A percentile compares a stretch with the other conserved stretches of the same genome.
These are phyloP conservation scores for Tethya wilhelma DNA, from an alignment of 37 sponge, comb jelly and placozoan species.

Conservation along the genomic window DNA sequence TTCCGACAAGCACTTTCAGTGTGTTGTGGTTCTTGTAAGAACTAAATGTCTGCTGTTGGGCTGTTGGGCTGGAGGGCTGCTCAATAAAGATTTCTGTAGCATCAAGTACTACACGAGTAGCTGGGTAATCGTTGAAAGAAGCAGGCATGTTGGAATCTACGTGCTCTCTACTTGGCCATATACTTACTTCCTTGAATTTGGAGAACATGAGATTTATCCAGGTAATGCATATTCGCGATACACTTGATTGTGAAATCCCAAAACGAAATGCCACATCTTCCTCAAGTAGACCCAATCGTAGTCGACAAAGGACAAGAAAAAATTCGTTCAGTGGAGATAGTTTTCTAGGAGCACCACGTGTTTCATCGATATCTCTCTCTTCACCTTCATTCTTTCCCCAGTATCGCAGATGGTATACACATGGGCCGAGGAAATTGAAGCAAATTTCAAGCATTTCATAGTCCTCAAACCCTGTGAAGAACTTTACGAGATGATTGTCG, in stretches of 20 bases:
- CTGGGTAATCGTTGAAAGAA: conserved; percentile 42
- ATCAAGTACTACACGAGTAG: conserved; percentile 39
- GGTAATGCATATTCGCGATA: conserved; percentile 36
- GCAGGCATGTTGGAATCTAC: conserved; percentile 38
- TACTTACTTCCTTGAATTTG: no score
- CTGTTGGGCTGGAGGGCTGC: conserved; percentile 32
- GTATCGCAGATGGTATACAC: background rate
- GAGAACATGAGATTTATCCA: conserved; percentile 37
- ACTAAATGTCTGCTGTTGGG: conserved; percentile 45
- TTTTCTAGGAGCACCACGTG: conserved; percentile 1
- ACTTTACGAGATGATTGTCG: background rate
- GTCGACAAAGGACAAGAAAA: conserved; percentile 13
- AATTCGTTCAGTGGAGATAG: conserved; percentile 32
- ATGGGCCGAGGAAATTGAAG: conserved; percentile 6
- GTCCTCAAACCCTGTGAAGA: conserved; percentile 11
- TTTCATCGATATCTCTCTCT: no score
- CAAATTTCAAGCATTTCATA: background rate
- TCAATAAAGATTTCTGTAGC: conserved; percentile 56
- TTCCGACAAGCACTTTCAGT: no score
- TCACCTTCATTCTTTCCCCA: background rate
- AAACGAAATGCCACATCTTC: conserved; percentile 45
- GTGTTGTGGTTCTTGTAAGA: no score
- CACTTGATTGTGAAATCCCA: conserved; percentile 25
- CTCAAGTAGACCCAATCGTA: conserved; percentile 29
- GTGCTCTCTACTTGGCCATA: conserved; percentile 37